Evolutionary conservation across 2,888 invertebrate species (phyloP).

Genomic region (Mongoloraphidia duomilia): DNA sequence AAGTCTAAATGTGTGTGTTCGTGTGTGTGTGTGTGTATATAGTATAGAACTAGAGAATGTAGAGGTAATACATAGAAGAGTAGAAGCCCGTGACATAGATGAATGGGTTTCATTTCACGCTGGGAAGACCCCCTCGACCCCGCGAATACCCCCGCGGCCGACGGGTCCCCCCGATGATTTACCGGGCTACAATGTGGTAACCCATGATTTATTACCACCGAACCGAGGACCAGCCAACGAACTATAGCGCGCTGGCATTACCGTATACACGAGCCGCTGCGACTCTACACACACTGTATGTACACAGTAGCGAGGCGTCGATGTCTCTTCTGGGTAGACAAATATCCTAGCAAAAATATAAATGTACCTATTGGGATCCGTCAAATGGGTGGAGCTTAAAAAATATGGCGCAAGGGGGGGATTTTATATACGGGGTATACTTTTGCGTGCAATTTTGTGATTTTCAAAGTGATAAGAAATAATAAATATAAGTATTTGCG

Average conservation of each 20-base stretch:
- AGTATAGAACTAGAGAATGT: no score
- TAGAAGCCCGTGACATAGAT: constrained; percentile 27
- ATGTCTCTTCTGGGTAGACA: not conserved
- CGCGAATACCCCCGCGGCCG: constrained; percentile 15
- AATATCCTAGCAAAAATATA: no score
- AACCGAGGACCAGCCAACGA: constrained; percentile 37
- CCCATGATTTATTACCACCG: constrained; percentile 50
- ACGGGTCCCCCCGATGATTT: constrained; percentile 36
- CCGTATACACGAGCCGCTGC: not conserved
- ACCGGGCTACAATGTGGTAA: constrained; percentile 53
- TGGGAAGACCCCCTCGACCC: constrained; percentile 36
- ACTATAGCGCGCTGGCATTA: constrained; percentile 8
- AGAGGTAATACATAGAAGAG: no score
- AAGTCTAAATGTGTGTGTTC: no score
- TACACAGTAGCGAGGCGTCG: not conserved
- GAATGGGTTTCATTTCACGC: constrained; percentile 38
- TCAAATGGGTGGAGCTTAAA: no score
- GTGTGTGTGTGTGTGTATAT: no score
- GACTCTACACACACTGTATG: not conserved
- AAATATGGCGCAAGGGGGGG: no score
- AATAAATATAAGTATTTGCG: no score
- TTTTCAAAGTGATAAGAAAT: no score
- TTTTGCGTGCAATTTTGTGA: no score
- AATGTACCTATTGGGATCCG: no score
- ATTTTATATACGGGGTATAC: no score